These are phyloP conservation scores for Diorhabda elongata DNA, from an alignment of 1,140 invertebrate genomes.

Conservation along the genomic window DNA sequence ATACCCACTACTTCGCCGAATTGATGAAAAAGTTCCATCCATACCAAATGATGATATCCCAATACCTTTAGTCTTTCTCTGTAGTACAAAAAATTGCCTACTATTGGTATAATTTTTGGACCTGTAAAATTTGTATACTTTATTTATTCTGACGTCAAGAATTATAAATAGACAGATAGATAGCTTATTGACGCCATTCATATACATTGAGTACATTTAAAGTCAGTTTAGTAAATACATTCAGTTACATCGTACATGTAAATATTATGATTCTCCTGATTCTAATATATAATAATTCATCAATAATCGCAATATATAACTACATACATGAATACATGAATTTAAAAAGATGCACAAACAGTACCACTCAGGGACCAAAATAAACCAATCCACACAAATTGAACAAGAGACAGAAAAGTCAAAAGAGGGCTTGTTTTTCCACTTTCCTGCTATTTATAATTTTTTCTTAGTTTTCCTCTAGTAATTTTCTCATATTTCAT, in stretches of 20 bases:
- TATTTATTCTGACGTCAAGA: neutral
- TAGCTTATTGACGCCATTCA: no score
- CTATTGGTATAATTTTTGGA: conserved; percentile 62
- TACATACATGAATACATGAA: no score
- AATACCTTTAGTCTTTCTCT: conserved; percentile 51
- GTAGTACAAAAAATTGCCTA: conserved; percentile 60
- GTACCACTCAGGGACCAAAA: no score
- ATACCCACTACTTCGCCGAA: conserved; percentile 63
- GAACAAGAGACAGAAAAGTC: no score
- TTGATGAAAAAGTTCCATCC: conserved; percentile 54
- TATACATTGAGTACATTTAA: neutral
- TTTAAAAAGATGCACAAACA: no score
- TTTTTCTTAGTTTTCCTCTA: no score
- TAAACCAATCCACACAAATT: no score
- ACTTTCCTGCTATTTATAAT: no score
- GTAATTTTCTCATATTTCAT: no score
- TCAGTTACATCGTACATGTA: no score
- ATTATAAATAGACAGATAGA: neutral
- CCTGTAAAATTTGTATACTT: conserved; percentile 49
- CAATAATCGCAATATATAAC: neutral
- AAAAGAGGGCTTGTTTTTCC: no score
- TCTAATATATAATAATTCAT: neutral
- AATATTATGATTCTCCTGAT: neutral
- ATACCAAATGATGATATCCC: conserved; percentile 61
- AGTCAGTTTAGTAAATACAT: neutral